A percentile compares a stretch with the other conserved stretches of the same genome.
Conservation (phyloP, 2,797 vertebrate species). For the Sebastes steindachneri region DNA sequence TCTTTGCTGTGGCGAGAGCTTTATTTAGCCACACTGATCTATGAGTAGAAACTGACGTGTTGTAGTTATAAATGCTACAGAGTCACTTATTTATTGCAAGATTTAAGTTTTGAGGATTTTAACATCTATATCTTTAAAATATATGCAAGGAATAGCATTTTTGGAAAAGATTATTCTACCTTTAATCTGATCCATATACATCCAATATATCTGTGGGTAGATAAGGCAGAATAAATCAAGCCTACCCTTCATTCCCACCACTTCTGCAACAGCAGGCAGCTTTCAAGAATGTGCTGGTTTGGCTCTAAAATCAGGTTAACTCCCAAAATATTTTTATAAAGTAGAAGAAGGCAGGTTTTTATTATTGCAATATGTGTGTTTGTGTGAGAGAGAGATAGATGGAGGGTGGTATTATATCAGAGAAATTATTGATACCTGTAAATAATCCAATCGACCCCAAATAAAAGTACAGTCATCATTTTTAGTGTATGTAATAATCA, state of each 20-base stretch:
- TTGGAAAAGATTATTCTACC: neutral
- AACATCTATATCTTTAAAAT: neutral
- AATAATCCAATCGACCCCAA: neutral
- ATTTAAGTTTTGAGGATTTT: neutral
- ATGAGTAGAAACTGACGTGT: neutral
- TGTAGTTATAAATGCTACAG: neutral
- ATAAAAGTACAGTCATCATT: neutral
- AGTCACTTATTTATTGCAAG: neutral
- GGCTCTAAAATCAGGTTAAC: constrained; percentile 46
- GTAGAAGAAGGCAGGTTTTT: constrained; percentile 30
- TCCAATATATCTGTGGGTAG: neutral
- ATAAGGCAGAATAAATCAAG: constrained; percentile 33
- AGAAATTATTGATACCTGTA: neutral
- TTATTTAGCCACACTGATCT: neutral
- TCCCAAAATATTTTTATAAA: constrained; percentile 48
- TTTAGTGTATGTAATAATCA: neutral
- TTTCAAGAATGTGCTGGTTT: constrained; percentile 71
- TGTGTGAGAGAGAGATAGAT: neutral
- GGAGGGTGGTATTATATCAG: neutral
- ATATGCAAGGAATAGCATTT: neutral
- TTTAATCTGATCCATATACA: neutral
- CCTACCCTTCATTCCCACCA: constrained; percentile 2
- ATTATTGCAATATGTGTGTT: constrained; percentile 45
- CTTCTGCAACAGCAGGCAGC: constrained; percentile 28
- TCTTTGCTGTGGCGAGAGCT: neutral